Conservation (phyloP, 2,113 vertebrate genomes). For the Talpa occidentalis region DNA sequence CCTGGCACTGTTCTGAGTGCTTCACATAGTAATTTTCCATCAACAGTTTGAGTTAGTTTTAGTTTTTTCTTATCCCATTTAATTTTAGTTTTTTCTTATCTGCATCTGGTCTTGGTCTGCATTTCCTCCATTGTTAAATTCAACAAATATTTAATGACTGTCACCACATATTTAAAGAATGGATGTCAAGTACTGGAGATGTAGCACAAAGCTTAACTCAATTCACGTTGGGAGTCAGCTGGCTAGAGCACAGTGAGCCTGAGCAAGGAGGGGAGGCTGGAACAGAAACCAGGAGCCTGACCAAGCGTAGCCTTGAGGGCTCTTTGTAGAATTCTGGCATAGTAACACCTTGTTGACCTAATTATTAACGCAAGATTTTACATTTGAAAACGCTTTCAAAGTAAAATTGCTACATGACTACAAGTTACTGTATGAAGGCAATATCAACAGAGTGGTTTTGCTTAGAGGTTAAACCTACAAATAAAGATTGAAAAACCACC, state of each 20-base stretch:
- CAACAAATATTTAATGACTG: neutral
- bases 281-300: neutral
- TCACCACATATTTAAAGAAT: neutral
- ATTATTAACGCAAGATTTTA: neutral
- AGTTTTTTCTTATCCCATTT: too few relatives aligned
- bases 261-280: neutral
- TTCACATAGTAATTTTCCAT: neutral
- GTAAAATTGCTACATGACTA: neutral
- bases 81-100: too few relatives aligned
- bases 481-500: neutral
- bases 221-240: neutral
- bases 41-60: too few relatives aligned
- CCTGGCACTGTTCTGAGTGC: neutral
- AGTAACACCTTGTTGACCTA: neutral
- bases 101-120: neutral
- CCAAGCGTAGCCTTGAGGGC: neutral
- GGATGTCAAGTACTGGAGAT: neutral
- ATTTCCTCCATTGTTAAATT: neutral
- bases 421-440: neutral
- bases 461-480: neutral
- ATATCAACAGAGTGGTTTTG: neutral
- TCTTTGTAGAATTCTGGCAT: neutral
- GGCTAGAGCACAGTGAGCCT: accelerated
- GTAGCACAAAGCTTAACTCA: neutral
- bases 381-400: constrained; percentile 1